These are phyloP conservation scores for Procapra przewalskii DNA, from an alignment of 2,113 vertebrate species.

Conservation along the genomic window DNA sequence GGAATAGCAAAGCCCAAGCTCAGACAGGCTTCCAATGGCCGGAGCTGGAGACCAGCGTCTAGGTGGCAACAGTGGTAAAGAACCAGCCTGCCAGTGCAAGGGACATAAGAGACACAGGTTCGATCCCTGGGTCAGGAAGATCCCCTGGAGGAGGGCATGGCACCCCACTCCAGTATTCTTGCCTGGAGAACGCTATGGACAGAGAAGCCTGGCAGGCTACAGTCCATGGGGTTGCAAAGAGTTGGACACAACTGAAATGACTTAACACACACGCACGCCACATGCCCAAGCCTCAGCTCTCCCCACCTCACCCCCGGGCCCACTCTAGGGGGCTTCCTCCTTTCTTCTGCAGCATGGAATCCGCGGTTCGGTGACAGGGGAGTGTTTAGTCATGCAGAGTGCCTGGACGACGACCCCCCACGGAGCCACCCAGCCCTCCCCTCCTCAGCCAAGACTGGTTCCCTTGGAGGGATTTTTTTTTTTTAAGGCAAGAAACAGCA, in stretches of 20 bases:
- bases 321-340: neutral
- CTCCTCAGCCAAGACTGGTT: neutral
- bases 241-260: neutral
- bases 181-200: neutral
- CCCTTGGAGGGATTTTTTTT: slow-evolving; percentile 6
- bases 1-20: too few relatives aligned
- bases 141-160: neutral
- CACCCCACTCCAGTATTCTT: neutral
- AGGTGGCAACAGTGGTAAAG: neutral
- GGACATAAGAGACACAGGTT: neutral
- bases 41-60: neutral
- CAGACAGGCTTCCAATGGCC: too few relatives aligned
- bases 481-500: slow-evolving; percentile 31
- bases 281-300: neutral
- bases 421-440: neutral
- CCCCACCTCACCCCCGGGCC: fast-evolving
- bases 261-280: neutral
- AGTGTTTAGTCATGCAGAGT: neutral
- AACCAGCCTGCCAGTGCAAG: neutral
- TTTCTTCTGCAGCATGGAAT: fast-evolving
- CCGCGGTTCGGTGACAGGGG: fast-evolving
- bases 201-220: neutral
- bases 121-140: neutral
- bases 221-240: neutral
- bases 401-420: neutral